Evolutionary conservation across 1,140 invertebrate species (phyloP), one percentile per base, ranked within the genome.

Genomic region (Delia radicum): DNA sequence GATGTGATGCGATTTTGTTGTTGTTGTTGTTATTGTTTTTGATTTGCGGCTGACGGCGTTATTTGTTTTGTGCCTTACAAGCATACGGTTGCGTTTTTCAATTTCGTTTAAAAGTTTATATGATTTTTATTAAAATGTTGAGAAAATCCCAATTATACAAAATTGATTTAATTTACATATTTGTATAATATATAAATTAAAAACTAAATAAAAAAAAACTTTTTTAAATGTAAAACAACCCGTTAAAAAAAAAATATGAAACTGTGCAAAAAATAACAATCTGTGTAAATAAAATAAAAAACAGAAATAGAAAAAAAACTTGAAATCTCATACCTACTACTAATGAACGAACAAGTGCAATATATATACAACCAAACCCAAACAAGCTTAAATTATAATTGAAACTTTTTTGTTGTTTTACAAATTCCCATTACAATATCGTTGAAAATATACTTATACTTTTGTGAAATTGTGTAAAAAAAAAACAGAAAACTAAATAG

Each of bases 61-160:
- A 69, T 69, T 69, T 69, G 65, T 69, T 69, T 69, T 69, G 65
- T 69, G 65, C 65, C 65, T 69, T 69, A 69, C 65, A 69, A 69
- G 65, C 65, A 69, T 69, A 69, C 65, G 65, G 65, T 69, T 69
- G 65, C 65, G 65, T 69, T 69, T 37, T 69, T 69, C 62, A 65
- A 65, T 33, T 69, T 69, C 18, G 28, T 65, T 67, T 8, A 37
- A 69, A 33, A 69, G 13, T 18, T 33, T 24, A 55, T 48, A n/a
- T 48, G 4, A 18, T 42, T 13, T 42, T 42, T 42, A 3, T 42
- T 42, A 42, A 10, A 42, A 15, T 3, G 12, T 42, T 42, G 3
- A 42, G 0, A 42, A 42, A 42, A 42, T 13, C 37, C 12, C 12
- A 10, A 42, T 0, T 42, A 42, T 42, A n/a, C n/a, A n/a, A n/a